phyloP scores from a whole-genome alignment of 2,113 vertebrate species.

The Gasterosteus nipponicus region DNA sequence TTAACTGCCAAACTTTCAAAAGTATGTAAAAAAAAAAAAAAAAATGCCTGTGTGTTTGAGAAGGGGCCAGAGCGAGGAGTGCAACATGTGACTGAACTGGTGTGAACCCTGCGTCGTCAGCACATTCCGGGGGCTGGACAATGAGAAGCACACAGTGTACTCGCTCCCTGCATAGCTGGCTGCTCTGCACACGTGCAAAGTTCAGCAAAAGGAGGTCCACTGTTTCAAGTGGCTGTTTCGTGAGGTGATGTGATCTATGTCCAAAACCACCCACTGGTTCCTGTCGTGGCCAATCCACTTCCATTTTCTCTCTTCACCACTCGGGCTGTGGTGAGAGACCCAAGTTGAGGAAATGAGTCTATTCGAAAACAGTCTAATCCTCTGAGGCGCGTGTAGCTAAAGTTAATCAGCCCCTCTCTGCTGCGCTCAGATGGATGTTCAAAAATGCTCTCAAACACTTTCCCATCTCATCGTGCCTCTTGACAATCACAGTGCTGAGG shows the following conservation, averaged over 20 bases:
- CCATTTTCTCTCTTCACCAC: background rate
- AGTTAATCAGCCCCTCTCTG: constrained; percentile 45
- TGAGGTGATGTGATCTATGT: no score
- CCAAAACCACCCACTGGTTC: constrained; percentile 3
- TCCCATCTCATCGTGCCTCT: constrained; percentile 41
- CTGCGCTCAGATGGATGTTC: constrained; percentile 37
- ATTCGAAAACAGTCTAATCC: background rate
- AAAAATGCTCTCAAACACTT: constrained; percentile 34
- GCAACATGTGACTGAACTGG: constrained; percentile 71
- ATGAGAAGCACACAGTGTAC: constrained; percentile 79
- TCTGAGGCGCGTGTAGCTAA: background rate
- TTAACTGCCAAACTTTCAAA: constrained; percentile 65
- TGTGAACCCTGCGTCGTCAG: constrained; percentile 75
- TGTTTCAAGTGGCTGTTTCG: background rate
- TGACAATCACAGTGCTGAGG: constrained; percentile 27
- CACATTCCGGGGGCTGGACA: constrained; percentile 80
- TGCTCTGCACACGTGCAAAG: constrained; percentile 34
- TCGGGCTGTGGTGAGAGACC: background rate
- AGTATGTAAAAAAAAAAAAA: constrained; percentile 52
- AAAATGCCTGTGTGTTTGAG: constrained; percentile 49
- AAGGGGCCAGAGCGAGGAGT: constrained; percentile 52
- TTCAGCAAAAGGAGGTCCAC: constrained; percentile 6
- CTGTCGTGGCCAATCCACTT: background rate
- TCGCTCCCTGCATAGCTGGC: constrained; percentile 63
- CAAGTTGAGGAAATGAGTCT: no score